These are phyloP conservation scores for Heliopora coerulea DNA, from an alignment of 92 coral and sea anemone species.

Conservation along the genomic window DNA sequence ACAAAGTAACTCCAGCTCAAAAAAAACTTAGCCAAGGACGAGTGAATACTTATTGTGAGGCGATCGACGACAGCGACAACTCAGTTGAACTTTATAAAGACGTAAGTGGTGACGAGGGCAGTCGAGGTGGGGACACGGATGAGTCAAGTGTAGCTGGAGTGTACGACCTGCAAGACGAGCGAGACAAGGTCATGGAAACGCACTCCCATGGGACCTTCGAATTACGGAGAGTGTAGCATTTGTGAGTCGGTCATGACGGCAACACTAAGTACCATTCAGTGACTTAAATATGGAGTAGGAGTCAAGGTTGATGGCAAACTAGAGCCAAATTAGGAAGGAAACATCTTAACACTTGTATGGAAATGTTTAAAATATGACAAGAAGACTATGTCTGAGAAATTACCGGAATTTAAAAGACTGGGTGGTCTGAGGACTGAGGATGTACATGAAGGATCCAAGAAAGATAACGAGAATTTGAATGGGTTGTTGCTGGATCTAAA, in stretches of 20 bases:
- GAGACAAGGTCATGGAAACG: background rate
- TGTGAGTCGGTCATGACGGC: too few relatives aligned
- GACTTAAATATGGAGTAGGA: background rate
- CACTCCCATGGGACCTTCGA: background rate
- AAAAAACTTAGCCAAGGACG: background rate
- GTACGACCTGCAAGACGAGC: slow-evolving; percentile 26
- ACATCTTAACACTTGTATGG: too few relatives aligned
- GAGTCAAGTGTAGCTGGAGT: slow-evolving; percentile 26
- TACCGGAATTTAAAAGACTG: too few relatives aligned
- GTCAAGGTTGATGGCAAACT: too few relatives aligned
- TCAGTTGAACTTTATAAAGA: background rate
- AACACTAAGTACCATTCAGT: background rate
- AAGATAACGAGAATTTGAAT: background rate
- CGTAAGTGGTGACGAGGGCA: slow-evolving; percentile 12
- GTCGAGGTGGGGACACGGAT: slow-evolving; percentile 17
- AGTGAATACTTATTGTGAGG: slow-evolving; percentile 15
- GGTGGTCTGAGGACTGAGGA: too few relatives aligned
- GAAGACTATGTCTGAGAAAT: too few relatives aligned
- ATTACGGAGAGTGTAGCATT: background rate
- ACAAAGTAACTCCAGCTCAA: slow-evolving; percentile 30
- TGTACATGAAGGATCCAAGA: too few relatives aligned
- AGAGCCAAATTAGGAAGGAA: background rate
- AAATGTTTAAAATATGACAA: background rate
- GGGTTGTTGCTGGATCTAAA: too few relatives aligned
- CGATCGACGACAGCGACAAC: slow-evolving; percentile 6